Evolutionary conservation across 2,888 invertebrate genomes (phyloP).

Genomic region (Chironomus riparius): DNA sequence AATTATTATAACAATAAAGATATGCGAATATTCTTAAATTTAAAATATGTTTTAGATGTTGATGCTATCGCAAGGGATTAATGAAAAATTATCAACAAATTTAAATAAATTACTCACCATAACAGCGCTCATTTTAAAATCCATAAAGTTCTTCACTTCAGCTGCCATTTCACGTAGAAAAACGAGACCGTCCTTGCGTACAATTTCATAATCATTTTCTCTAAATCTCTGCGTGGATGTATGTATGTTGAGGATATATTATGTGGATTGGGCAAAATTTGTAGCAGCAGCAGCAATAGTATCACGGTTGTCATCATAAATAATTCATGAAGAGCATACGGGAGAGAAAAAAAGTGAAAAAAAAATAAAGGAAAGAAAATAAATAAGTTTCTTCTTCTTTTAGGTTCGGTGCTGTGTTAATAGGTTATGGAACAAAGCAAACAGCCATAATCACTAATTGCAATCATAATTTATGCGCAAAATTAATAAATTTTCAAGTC

Average conservation of each 20-base stretch:
- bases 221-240: constrained; percentile 61
- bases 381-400: neutral
- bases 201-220: constrained; percentile 66
- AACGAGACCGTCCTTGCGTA: constrained; percentile 73
- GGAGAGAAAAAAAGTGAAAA: neutral
- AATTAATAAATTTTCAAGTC: constrained; percentile 18
- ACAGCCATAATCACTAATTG: constrained; percentile 25
- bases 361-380: constrained; percentile 6
- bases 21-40: too few species aligned
- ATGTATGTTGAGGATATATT: neutral
- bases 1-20: too few species aligned
- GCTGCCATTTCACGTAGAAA: constrained; percentile 78
- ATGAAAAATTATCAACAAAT: constrained; percentile 19
- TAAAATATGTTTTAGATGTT: too few species aligned
- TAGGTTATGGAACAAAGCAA: constrained; percentile 17
- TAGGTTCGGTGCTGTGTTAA: neutral
- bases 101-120: constrained; percentile 56
- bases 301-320: constrained; percentile 25
- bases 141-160: constrained; percentile 89
- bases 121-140: constrained; percentile 83
- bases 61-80: neutral
- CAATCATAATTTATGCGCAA: constrained; percentile 25
- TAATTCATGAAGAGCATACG: constrained; percentile 20
- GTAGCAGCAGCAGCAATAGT: neutral
- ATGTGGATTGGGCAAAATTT: neutral